Evolutionary conservation across 2,797 vertebrate genomes (phyloP), one percentile per base, ranked within the genome.

Genomic region (Mareca penelope): DNA sequence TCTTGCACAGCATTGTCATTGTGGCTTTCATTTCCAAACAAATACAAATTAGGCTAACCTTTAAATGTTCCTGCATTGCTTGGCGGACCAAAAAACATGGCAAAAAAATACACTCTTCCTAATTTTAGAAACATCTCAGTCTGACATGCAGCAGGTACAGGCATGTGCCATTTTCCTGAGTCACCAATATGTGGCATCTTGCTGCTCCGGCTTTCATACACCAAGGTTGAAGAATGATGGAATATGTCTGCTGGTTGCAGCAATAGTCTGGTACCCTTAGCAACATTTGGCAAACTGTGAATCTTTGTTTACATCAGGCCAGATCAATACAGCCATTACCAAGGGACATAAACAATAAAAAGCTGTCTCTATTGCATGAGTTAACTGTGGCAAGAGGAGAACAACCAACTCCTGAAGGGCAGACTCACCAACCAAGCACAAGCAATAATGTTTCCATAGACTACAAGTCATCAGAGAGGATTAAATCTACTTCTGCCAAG

Each of bases 321-420:
- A 77, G 95, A 95, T 97, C 96, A 92, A 97, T 96, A 95, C 80
- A 77, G 72, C 82, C 84, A 71, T 96, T 97, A 96, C 59, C 94
- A 93, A 81, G 85, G 87, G 83, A 96, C 84, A 91, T 93, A 96
- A 96, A 95, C 87, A 88, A 95, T 91, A 95, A 95, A 96, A 95
- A 81, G 77, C 83, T 75, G 63, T 95, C 91, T 91, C 83, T 90
- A 69, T 80, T 89, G 95, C 89, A 93, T 60, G 94, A 93, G 94
- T 96, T 96, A 96, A 96, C 89, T 78, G 87, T 84, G 80, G 90
- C 83, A 95, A 93, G 92, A 93, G 83, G 75, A 96, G 93, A 95
- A 94, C 91, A 81, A 92, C 89, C 89, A 88, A 4, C 35, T 95
- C 89, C 91, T 96, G 94, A 96, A 95, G 92, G 90, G 85, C 90